A percentile compares a stretch with the other conserved stretches of the same genome.
Conservation (phyloP, 2,797 vertebrate genomes). For the Tolypeutes matacus region DNA sequence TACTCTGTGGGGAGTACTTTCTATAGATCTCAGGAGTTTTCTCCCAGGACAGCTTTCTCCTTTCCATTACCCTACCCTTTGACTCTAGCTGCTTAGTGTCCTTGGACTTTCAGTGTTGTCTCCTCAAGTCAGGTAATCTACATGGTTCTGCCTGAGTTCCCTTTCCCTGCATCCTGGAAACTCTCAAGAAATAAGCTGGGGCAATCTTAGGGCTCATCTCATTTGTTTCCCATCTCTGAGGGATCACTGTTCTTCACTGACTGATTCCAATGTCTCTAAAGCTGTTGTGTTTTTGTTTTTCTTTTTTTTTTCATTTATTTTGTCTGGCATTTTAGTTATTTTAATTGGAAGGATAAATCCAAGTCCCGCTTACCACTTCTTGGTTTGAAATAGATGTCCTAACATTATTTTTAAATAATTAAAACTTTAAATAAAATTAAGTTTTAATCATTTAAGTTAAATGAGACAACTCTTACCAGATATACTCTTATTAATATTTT, state of each 20-base stretch:
- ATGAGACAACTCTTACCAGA: slow-evolving; percentile 52
- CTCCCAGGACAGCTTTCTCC: neutral
- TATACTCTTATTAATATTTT: slow-evolving; percentile 22
- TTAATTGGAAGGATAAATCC: slow-evolving; percentile 14
- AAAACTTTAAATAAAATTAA: slow-evolving; percentile 50
- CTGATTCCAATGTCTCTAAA: neutral
- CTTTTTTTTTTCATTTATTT: neutral
- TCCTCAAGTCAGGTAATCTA: neutral
- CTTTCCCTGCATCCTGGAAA: neutral
- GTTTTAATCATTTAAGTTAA: slow-evolving; percentile 70
- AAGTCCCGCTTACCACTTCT: neutral
- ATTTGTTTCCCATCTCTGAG: slow-evolving; percentile 14
- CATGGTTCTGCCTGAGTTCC: neutral
- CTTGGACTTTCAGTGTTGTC: neutral
- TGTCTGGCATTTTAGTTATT: neutral
- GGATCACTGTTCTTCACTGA: neutral
- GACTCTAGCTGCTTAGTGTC: neutral
- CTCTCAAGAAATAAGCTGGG: neutral
- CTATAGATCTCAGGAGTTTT: neutral
- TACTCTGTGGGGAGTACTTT: neutral
- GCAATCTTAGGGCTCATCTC: neutral
- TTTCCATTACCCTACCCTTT: neutral
- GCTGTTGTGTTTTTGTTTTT: neutral
- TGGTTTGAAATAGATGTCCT: slow-evolving; percentile 1
- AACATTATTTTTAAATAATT: slow-evolving; percentile 61